These are phyloP conservation scores for Autographa gamma DNA, from an alignment of 2,888 invertebrate genomes.

Conservation along the genomic window DNA sequence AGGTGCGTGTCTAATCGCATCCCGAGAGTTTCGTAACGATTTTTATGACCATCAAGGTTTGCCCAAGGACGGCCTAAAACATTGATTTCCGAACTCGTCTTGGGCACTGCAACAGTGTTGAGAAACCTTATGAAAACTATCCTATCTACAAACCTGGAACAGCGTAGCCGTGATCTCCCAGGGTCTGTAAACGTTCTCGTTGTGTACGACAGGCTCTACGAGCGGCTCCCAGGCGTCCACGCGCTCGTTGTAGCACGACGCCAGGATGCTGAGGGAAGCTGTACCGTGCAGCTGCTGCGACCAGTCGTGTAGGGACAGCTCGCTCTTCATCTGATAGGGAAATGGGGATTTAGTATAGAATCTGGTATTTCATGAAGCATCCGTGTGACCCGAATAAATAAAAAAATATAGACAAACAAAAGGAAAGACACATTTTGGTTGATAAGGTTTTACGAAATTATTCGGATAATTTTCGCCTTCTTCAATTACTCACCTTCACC, in stretches of 20 bases:
- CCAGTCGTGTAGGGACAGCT: conserved; percentile 91
- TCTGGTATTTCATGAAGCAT: too few relatives aligned
- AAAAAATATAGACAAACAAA: too few relatives aligned
- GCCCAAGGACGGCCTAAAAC: too few relatives aligned
- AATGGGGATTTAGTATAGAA: neutral
- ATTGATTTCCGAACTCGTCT: neutral
- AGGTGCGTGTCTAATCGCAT: too few relatives aligned
- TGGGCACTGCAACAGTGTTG: neutral
- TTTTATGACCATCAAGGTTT: too few relatives aligned
- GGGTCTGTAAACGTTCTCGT: conserved; percentile 91
- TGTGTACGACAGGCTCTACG: conserved; percentile 92
- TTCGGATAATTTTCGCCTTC: too few relatives aligned
- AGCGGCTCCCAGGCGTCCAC: conserved; percentile 95
- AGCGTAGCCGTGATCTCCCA: conserved; percentile 92
- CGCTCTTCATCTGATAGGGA: conserved; percentile 83
- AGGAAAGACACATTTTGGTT: too few relatives aligned
- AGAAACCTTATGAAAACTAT: neutral
- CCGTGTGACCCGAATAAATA: too few relatives aligned
- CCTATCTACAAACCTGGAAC: conserved; percentile 80
- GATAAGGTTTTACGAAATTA: too few relatives aligned
- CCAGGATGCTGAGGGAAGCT: conserved; percentile 80
- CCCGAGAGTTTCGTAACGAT: too few relatives aligned
- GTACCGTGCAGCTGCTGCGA: conserved; percentile 88
- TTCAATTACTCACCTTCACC: conserved; percentile 78
- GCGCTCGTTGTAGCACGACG: conserved; percentile 91